Base-by-base conservation (phyloP, 64 coral and sea anemone genomes). In the Montipora capricornis region DNA sequence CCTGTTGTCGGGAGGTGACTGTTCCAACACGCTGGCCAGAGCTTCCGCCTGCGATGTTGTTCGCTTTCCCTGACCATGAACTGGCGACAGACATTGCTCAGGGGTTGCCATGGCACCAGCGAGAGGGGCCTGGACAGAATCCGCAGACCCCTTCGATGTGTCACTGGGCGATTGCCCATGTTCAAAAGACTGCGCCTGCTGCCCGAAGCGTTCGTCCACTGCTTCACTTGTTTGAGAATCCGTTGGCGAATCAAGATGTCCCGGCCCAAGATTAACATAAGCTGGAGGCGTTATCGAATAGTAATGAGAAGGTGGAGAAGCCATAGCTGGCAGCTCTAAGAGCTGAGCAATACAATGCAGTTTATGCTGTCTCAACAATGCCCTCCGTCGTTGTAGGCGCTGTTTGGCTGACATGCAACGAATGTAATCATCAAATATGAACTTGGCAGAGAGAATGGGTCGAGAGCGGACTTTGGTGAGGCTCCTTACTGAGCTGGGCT, bases 401-500 rank as follows among this genome's bases (percentile, higher is more conserved):
- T 99, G 98, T 48, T 90, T 96, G 19, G 98, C 98, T 20, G 98
- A 99, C 95, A 99, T 99, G 80, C 98, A 99, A 78, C 98, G 98
- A 71, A 99, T 99, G n/a, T 99, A 99, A 77, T 99, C 98, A 83
- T 99, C 98, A 51, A 99, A 99, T 80, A 99, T 90, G 58, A 99
- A 99, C 86, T 99, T 99, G 14, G 98, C 98, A 3, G 89, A 96
- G 80, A 99, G 80, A 74, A 99, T 92, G 20, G 98, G 98, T 24
- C 98, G 95, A 20, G 92, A 87, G 48, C 89, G 95, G 68, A 96
- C 98, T 52, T 96, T 96, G 57, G 98, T 90, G 16, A 96, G 92
- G 49, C 95, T 96, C 45, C 93, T 82, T 8, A 47, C 96, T n/a
- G 98, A 90, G 64, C 96, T 96, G 29, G 98, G 98, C 47, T 99